Percentiles rank a stretch among this genome's conserved stretches.
Evolutionary conservation across 2,888 invertebrate genomes (phyloP).

Genomic region (Volucella zonaria): DNA sequence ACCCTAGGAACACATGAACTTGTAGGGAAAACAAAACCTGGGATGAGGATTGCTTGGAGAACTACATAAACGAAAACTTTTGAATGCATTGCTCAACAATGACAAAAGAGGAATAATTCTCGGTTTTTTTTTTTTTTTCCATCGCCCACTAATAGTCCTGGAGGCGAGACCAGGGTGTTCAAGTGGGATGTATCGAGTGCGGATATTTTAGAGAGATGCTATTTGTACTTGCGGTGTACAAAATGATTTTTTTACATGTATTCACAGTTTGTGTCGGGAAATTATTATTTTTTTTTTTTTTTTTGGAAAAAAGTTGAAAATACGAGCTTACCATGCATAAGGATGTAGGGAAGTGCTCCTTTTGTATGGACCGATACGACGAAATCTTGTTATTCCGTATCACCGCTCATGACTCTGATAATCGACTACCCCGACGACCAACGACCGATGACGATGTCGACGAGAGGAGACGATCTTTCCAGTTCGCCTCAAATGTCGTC

Average conservation of each 20-base stretch:
- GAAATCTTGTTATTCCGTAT: constrained; percentile 71
- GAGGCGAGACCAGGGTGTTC: background rate
- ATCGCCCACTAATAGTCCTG: background rate
- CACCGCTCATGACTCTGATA: constrained; percentile 52
- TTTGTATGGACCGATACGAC: constrained; percentile 57
- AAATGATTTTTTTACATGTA: constrained; percentile 63
- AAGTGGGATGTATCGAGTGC: constrained; percentile 44
- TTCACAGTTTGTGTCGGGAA: constrained; percentile 46
- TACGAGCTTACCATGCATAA: background rate
- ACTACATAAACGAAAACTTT: constrained; percentile 43
- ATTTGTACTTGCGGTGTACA: constrained; percentile 53
- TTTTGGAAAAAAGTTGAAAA: background rate
- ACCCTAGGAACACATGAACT: background rate
- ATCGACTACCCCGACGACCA: constrained; percentile 11
- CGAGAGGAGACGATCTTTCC: background rate
- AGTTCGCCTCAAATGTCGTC: background rate
- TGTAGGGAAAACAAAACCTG: background rate
- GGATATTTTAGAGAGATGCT: constrained; percentile 31
- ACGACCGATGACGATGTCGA: constrained; percentile 26
- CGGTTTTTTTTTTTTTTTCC: background rate
- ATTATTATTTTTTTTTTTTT: background rate
- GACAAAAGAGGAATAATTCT: constrained; percentile 17
- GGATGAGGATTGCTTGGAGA: constrained; percentile 4
- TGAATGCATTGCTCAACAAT: constrained; percentile 50
- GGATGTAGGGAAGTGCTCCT: constrained; percentile 15